These are phyloP conservation scores for Lasioglossum leucozonium DNA, from an alignment of 2,888 invertebrate species.

Conservation along the genomic window DNA sequence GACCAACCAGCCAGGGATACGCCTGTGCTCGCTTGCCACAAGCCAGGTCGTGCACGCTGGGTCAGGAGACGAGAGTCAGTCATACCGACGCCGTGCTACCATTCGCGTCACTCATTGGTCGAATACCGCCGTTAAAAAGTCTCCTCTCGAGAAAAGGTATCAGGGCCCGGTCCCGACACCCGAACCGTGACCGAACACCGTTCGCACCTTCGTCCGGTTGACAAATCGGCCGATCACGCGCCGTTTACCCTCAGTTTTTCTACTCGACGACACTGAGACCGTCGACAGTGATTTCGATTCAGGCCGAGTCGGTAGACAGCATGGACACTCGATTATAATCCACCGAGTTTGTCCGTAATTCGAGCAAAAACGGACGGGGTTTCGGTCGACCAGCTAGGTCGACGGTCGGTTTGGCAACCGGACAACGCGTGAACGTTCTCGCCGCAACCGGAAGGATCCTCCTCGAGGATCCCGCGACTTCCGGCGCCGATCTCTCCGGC, in stretches of 20 bases:
- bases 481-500: constrained; percentile 39
- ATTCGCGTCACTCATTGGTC: constrained; percentile 75
- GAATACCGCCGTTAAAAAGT: constrained; percentile 31
- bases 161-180: not conserved
- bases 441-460: not conserved
- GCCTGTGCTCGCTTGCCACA: constrained; percentile 65
- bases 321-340: not conserved
- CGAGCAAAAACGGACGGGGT: not conserved
- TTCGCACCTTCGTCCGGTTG: not conserved
- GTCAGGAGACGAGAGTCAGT: constrained; percentile 78
- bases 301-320: not conserved
- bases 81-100: constrained; percentile 79
- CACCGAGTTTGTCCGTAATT: too few species aligned
- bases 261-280: not conserved
- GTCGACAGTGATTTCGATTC: not conserved
- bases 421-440: not conserved
- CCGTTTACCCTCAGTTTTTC: not conserved
- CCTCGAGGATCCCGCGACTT: not conserved
- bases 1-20: constrained; percentile 66
- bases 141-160: constrained; percentile 30
- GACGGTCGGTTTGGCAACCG: not conserved
- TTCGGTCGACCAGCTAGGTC: not conserved
- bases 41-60: constrained; percentile 70
- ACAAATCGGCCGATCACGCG: not conserved
- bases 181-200: too few species aligned